These are phyloP conservation scores for Leptodactylus fuscus DNA, from an alignment of 2,113 vertebrate species.

Conservation along the genomic window DNA sequence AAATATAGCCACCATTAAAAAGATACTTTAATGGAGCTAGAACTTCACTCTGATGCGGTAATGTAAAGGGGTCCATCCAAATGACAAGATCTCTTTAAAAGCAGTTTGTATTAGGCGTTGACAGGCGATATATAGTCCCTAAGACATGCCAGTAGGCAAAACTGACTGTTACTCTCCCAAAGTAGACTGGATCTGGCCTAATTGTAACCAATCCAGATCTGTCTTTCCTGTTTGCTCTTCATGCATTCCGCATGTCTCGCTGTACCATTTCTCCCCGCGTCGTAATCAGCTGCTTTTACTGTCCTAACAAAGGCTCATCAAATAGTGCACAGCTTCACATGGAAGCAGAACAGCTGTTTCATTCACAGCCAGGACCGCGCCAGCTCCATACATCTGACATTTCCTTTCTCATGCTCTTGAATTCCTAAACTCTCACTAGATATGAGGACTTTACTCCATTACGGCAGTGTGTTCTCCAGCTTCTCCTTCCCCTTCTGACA, in stretches of 20 bases:
- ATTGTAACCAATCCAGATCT: neutral
- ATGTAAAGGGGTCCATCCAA: neutral
- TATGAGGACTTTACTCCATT: neutral
- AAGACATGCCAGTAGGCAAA: neutral
- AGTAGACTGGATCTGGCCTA: neutral
- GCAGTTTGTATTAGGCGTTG: neutral
- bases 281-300: slow-evolving; percentile 55
- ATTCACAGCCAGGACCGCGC: slow-evolving; percentile 26
- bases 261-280: slow-evolving; percentile 1
- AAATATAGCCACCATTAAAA: no score
- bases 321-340: slow-evolving; percentile 11
- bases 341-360: slow-evolving; percentile 49
- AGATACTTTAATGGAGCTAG: no score
- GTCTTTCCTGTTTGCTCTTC: neutral
- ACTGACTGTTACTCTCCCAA: neutral
- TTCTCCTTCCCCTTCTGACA: neutral
- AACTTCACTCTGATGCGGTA: neutral
- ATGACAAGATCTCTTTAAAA: neutral
- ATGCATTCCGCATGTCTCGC: neutral
- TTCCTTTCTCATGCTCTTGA: slow-evolving; percentile 31
- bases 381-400: neutral
- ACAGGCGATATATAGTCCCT: neutral
- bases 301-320: slow-evolving; percentile 55
- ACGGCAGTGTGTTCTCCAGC: neutral
- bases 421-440: slow-evolving; percentile 3